Evolutionary conservation across 2,888 invertebrate genomes (phyloP).

Genomic region (Tetragonula carbonaria): DNA sequence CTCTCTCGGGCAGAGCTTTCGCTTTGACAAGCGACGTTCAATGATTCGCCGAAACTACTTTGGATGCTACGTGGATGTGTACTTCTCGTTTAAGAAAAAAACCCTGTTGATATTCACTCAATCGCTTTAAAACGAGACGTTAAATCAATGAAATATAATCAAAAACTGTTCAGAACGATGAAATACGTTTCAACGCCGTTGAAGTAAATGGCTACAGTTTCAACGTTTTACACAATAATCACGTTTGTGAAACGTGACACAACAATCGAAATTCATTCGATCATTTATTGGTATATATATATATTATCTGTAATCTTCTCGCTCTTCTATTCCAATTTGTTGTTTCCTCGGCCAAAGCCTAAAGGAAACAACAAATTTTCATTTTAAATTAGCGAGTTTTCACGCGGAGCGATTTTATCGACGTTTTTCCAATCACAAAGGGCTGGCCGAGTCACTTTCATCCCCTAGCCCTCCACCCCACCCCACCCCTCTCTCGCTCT

Average conservation of each 20-base stretch:
- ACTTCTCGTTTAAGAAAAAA: no score
- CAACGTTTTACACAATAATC: background rate
- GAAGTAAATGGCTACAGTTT: no score
- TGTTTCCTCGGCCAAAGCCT: background rate
- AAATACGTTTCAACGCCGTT: background rate
- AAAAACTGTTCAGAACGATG: no score
- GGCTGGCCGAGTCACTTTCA: conserved; percentile 11
- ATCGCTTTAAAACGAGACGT: no score
- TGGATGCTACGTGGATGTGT: no score
- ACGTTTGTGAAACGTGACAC: background rate
- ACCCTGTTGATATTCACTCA: no score
- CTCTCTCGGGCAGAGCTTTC: background rate
- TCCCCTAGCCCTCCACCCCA: background rate
- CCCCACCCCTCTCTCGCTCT: background rate
- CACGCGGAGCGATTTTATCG: conserved; percentile 27
- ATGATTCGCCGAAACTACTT: background rate
- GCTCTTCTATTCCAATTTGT: background rate
- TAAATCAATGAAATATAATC: no score
- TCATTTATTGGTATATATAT: no score
- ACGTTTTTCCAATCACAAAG: conserved; percentile 46
- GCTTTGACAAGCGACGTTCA: background rate
- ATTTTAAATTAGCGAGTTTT: conserved; percentile 32
- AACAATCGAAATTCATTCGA: background rate
- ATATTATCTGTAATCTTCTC: background rate
- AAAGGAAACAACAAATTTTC: conserved; percentile 28